These are phyloP conservation scores for Podabrus alpinus DNA, from an alignment of 2,888 invertebrate species.

Conservation along the genomic window DNA sequence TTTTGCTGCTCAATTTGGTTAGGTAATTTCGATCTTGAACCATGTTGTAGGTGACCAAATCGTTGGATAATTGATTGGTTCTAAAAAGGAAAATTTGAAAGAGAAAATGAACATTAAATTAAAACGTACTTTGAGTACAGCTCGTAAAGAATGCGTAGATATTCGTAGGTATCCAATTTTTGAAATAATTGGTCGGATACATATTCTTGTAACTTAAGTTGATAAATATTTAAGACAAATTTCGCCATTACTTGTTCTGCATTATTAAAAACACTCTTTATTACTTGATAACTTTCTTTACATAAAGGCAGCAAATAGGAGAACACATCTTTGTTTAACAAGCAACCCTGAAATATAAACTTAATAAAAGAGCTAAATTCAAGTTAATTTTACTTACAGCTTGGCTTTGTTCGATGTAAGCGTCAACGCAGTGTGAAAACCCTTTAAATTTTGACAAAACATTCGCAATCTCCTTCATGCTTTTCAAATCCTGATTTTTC, in stretches of 20 bases:
- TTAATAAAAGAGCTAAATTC: background rate
- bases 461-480: slow-evolving; percentile 92
- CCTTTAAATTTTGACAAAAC: slow-evolving; percentile 95
- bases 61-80: slow-evolving; percentile 74
- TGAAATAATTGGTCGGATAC: slow-evolving; percentile 81
- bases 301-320: slow-evolving; percentile 88
- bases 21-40: slow-evolving; percentile 80
- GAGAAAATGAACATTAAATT: background rate
- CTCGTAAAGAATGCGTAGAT: slow-evolving; percentile 85
- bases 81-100: slow-evolving; percentile 53
- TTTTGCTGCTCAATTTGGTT: slow-evolving; percentile 75
- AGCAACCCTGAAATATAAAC: slow-evolving; percentile 68
- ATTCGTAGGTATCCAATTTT: slow-evolving; percentile 82
- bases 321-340: slow-evolving; percentile 88
- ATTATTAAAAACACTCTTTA: slow-evolving; percentile 89
- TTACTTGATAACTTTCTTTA: slow-evolving; percentile 80
- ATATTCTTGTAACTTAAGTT: slow-evolving; percentile 84
- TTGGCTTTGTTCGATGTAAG: slow-evolving; percentile 96
- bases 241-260: slow-evolving; percentile 98
- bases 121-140: slow-evolving; percentile 79
- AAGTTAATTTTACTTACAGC: slow-evolving; percentile 62
- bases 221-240: slow-evolving; percentile 94
- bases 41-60: slow-evolving; percentile 75
- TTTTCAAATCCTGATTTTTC: slow-evolving; percentile 77
- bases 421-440: slow-evolving; percentile 94